Conservation (phyloP, 2,888 invertebrate species). For the Mimumesa dahlbomi region DNA sequence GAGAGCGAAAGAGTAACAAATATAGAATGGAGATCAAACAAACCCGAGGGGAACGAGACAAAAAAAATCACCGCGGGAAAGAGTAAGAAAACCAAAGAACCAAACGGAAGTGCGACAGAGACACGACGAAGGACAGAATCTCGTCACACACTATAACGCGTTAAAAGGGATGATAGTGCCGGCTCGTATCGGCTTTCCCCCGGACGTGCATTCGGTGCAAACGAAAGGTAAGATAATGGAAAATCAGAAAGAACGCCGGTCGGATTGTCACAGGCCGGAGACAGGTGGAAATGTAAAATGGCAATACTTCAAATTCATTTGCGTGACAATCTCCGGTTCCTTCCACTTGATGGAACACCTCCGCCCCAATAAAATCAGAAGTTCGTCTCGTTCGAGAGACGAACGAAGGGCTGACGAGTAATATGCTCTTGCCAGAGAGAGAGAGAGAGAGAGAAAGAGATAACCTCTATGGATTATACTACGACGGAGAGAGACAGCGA, state of each 20-base stretch:
- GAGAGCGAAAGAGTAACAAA: too few relatives aligned
- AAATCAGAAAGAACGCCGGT: constrained; percentile 53
- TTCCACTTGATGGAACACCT: constrained; percentile 44
- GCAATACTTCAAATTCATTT: constrained; percentile 72
- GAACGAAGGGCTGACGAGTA: not conserved
- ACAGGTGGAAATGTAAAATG: constrained; percentile 65
- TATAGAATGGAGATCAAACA: too few relatives aligned
- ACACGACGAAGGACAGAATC: not conserved
- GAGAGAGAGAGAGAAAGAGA: not conserved
- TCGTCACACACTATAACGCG: too few relatives aligned
- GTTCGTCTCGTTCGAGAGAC: constrained; percentile 33
- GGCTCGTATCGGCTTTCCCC: not conserved
- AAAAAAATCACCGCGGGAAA: too few relatives aligned
- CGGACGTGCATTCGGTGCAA: constrained; percentile 14
- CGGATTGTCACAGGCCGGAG: constrained; percentile 32
- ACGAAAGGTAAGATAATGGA: constrained; percentile 60
- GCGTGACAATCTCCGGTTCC: constrained; percentile 68
- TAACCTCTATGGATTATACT: constrained; percentile 7
- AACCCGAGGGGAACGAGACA: too few relatives aligned
- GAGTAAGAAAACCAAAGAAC: not conserved
- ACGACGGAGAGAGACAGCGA: not conserved
- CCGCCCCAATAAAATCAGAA: constrained; percentile 60
- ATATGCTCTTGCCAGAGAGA: constrained; percentile 21
- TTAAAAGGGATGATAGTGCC: not conserved
- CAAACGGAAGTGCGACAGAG: not conserved